Percentiles rank a stretch among this genome's conserved stretches.
phyloP scores from a whole-genome alignment of 2,113 vertebrate genomes.

The Polyodon spathula region DNA sequence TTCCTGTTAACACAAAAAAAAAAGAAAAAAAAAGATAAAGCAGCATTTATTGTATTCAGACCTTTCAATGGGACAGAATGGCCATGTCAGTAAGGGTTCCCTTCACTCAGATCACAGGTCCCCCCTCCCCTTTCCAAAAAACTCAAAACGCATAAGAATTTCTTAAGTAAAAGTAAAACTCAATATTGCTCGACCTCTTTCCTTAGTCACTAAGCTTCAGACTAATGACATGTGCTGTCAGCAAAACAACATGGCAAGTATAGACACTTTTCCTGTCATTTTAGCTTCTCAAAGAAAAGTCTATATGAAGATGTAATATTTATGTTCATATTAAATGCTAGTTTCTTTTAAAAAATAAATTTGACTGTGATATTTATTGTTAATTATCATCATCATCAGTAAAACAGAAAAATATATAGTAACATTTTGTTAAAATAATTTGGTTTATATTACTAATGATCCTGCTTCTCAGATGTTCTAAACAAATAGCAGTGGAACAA shows the following conservation, averaged over 20 bases:
- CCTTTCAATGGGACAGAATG: conserved; percentile 79
- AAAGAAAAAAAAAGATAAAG: conserved; percentile 55
- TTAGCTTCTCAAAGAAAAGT: conserved; percentile 2
- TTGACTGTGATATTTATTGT: not conserved
- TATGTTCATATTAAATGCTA: not conserved
- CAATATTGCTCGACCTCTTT: conserved; percentile 6
- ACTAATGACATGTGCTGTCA: conserved; percentile 33
- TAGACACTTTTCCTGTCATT: not conserved
- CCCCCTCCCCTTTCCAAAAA: conserved; percentile 47
- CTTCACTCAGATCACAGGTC: conserved; percentile 55
- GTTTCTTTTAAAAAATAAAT: not conserved
- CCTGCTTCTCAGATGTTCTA: too few species aligned
- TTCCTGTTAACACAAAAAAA: conserved; percentile 54
- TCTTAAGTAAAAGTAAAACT: conserved; percentile 37
- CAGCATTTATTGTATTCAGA: conserved; percentile 81
- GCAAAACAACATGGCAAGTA: conserved; percentile 26
- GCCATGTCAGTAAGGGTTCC: conserved; percentile 61
- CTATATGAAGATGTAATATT: not conserved
- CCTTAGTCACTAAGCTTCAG: not conserved
- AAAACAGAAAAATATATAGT: too few species aligned
- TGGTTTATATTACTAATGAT: too few species aligned
- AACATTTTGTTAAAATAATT: too few species aligned
- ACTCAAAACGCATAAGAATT: conserved; percentile 54
- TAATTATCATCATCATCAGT: too few species aligned
- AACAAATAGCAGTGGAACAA: too few species aligned